Percentiles rank a stretch among this genome's conserved stretches.
Conservation (phyloP, 1,140 invertebrate species). For the Euura saliciscinereae region DNA sequence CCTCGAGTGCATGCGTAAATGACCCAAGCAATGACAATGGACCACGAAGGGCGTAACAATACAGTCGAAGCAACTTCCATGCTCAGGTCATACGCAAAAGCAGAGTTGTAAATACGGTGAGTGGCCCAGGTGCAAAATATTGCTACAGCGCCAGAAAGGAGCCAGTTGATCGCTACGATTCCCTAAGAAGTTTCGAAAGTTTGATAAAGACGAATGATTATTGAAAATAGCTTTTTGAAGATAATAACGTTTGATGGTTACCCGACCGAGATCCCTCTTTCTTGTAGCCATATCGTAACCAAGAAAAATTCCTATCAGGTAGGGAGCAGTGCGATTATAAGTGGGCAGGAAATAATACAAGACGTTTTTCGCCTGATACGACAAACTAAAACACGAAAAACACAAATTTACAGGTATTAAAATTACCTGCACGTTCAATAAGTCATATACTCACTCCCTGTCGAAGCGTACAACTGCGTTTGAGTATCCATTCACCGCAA, state of each 20-base stretch:
- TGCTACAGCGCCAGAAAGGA: background rate
- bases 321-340: conserved; percentile 60
- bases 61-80: conserved; percentile 47
- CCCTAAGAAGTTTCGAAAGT: background rate
- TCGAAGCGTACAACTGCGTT: background rate
- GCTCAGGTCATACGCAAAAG: conserved; percentile 17
- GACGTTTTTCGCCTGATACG: conserved; percentile 14
- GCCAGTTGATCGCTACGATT: no score
- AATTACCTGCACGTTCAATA: background rate
- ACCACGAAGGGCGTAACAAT: conserved; percentile 49
- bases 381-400: background rate
- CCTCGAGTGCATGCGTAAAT: conserved; percentile 56
- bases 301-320: conserved; percentile 63
- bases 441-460: background rate
- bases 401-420: background rate
- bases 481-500: background rate
- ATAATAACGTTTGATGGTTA: background rate
- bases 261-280: background rate
- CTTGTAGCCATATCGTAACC: conserved; percentile 49
- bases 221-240: no score
- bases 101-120: background rate
- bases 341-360: conserved; percentile 37
- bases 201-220: background rate
- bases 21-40: conserved; percentile 55
- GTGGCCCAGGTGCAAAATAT: background rate